Base-by-base conservation (phyloP, 2,888 invertebrate species). In the Chrysomela aeneicollis region DNA sequence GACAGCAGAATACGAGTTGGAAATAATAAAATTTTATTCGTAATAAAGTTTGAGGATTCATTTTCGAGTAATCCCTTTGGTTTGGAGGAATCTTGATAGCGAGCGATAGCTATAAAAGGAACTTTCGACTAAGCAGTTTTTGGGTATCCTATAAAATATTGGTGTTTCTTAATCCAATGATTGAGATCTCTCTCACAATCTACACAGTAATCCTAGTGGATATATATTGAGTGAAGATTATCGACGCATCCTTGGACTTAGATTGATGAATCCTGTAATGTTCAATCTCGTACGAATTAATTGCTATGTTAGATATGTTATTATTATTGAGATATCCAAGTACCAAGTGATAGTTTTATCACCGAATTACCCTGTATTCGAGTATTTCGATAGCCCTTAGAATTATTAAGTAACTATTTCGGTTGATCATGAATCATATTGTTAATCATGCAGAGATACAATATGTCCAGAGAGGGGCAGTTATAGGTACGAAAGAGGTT, bases 21-120 rank as follows among this genome's bases (percentile, higher is more conserved):
- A 51, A 50, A 51, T 51, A 51, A 59, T 59, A 59, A 59, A 59
- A 59, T 51, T 51, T 51, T 37, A 50, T 51, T 35, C 42, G 59
- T 35, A 59, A 59, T 59, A 51, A 59, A 59, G 51, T 59, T 59
- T 30, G 37, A 59, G 51, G 59, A 59, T 35, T 59, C 50, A 59
- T 51, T 51, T 51, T 59, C 59, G 26, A n/a, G 59, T 51, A 51
- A 59, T 59, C 59, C 37, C 21, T 59, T 35, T 21, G 59, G 37
- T 59, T 51, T 59, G 4, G 6, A 37, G 37, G 35, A 50, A 51
- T 37, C 49, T 18, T 12, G 58, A 49, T 57, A 18, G 58, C 9
- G 30, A 42, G 42, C 42, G 10, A 15, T 15, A 42, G 55, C 55
- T 21, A 42, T 37, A 42, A 21, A 21, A 9, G 26, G 17, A 57